Base-by-base conservation (phyloP, 2,113 vertebrate genomes). In the Oryzias celebensis region DNA sequence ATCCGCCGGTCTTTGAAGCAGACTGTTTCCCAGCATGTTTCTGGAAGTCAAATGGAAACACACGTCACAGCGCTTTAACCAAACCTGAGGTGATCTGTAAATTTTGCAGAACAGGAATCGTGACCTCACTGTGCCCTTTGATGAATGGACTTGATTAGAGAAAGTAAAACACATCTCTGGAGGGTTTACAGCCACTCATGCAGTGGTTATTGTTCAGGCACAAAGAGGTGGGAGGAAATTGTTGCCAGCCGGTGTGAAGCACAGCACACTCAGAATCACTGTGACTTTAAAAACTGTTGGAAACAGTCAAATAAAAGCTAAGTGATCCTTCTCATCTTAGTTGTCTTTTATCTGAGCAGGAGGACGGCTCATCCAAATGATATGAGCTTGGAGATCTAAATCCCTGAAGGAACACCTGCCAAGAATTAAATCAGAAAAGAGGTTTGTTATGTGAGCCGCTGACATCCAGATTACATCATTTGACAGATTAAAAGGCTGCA, bases 91-190 rank as follows among this genome's bases (percentile, higher is more conserved):
- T 67, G 54, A 47, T 62, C 54, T 58, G 41, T 63, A 17, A 31
- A 52, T 12, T 44, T 2, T 22, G 41, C 23, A 58, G 55, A 17
- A 28, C 65, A 57, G 20, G 50, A 62, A 57, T 36, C 48, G 49
- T 67, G 41, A 51, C 57, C 58, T 56, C 36, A 36, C 22, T 5
- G 24, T 3, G 23, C 53, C 7, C 62, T 31, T 65, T 68, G 53
- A 24, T 65, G 41, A 71, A 72, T 70, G 51, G 65, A 70, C 69
- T 61, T 65, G 62, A 70, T 85, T 75, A 68, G 68, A 54, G 50
- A 77, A 78, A 73, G 8, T 68, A 49, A 78, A 81, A 26, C 55
- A 26, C 23, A 56, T 74, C 73, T 67, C 75, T 26, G 36, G 73
- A 68, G 74, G 23, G 18, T 49, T 63, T 42, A 18, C n/a, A 45